Evolutionary conservation across 2,797 vertebrate genomes (phyloP), one percentile per base, ranked within the genome.

Genomic region (Rhinella marina): DNA sequence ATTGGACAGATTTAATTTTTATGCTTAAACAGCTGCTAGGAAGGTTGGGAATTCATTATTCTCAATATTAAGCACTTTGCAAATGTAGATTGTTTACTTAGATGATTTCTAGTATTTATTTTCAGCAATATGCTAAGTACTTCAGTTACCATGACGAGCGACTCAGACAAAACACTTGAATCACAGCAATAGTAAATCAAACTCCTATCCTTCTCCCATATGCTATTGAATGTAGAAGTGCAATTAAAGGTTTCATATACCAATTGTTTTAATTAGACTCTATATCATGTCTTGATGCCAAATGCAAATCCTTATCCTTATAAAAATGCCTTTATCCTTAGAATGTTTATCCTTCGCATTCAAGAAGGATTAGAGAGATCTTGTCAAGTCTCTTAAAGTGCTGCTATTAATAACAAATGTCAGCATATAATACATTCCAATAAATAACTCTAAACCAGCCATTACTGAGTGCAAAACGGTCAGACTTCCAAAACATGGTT

Each of bases 51-150:
- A 59, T 56, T 19, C 25, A 57, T 79, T 79, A 9, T 16, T 56
- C 6, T 57, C 16, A 27, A 25, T 25, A 41, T 6, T 29, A 59
- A 57, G 52, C 52, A 27, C 78, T 41, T 80, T 61, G 56, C 10
- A 61, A 59, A 61, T 32, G 27, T 23, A 59, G 78, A 80, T 32
- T 41, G 78, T 80, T 80, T 80, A 59, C 78, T 17, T 41, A 32
- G 78, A 80, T 59, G 61, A 59, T 59, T 21, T 29, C n/a, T 8
- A 25, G 50, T 25, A 52, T 80, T 80, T 80, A 61, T 80, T 41
- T 62, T 52, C 61, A 25, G 21, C 61, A 17, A 66, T 64, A 66
- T 5, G 32, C 21, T 66, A 81, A 81, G 78, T 80, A 59, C 56
- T 13, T 0, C 17, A 23, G 78, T 32, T 80, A 23, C 48, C 75